A percentile compares a stretch with the other conserved stretches of the same genome.
These are phyloP conservation scores for Teleiodes luculella DNA, from an alignment of 2,888 invertebrate genomes.

Conservation along the genomic window DNA sequence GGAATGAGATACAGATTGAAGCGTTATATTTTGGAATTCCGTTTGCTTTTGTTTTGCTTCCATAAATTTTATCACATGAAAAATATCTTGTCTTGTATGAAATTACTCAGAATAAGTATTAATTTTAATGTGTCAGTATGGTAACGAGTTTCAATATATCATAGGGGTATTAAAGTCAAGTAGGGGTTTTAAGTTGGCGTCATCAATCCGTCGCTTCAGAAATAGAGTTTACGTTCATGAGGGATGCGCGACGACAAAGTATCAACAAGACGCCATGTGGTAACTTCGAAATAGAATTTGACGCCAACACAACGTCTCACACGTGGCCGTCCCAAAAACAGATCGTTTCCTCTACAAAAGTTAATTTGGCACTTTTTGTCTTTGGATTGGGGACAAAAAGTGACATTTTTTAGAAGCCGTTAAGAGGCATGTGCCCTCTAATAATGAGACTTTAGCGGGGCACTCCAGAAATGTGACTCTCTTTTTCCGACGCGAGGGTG, in stretches of 20 bases:
- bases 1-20: constrained; percentile 51
- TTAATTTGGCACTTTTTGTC: constrained; percentile 75
- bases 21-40: constrained; percentile 43
- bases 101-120: constrained; percentile 52
- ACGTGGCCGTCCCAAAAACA: constrained; percentile 73
- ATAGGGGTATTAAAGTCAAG: constrained; percentile 63
- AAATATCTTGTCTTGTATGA: constrained; percentile 30
- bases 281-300: constrained; percentile 60
- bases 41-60: constrained; percentile 33
- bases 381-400: constrained; percentile 54
- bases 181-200: constrained; percentile 54
- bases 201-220: constrained; percentile 62
- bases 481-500: constrained; percentile 51
- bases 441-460: constrained; percentile 63
- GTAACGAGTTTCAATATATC: constrained; percentile 58
- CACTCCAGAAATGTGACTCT: constrained; percentile 66
- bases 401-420: constrained; percentile 63
- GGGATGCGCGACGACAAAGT: constrained; percentile 71
- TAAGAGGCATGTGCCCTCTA: constrained; percentile 65
- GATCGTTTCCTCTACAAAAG: constrained; percentile 78
- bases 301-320: constrained; percentile 57
- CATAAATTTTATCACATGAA: constrained; percentile 32
- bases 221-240: constrained; percentile 67
- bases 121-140: constrained; percentile 47
- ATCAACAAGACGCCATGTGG: constrained; percentile 70